These are phyloP conservation scores for Hyposoter dolosus DNA, from an alignment of 2,888 invertebrate species.

Conservation along the genomic window DNA sequence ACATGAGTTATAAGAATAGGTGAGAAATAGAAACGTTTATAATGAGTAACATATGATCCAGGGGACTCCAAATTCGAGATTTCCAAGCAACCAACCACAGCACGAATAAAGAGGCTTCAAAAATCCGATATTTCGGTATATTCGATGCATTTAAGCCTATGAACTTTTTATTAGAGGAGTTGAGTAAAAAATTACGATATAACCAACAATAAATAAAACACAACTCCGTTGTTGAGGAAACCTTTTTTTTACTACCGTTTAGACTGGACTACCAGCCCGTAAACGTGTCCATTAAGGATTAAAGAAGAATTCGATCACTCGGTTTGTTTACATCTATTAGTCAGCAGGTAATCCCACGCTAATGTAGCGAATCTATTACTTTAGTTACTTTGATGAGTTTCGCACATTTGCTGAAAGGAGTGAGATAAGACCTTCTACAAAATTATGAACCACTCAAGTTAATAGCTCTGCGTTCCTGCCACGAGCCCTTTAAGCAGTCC, in stretches of 20 bases:
- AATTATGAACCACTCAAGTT: constrained; percentile 13
- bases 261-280: background rate
- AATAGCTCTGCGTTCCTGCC: constrained; percentile 4
- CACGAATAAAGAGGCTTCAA: too few species aligned
- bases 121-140: too few species aligned
- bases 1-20: too few species aligned
- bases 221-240: background rate
- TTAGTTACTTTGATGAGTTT: constrained; percentile 5
- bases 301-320: constrained; percentile 7
- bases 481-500: background rate
- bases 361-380: constrained; percentile 6
- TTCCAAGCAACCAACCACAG: too few species aligned
- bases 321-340: constrained; percentile 8
- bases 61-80: too few species aligned
- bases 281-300: background rate
- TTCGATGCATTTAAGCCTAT: too few species aligned
- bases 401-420: constrained; percentile 1
- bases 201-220: background rate
- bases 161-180: too few species aligned
- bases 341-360: background rate
- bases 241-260: background rate
- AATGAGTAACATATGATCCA: too few species aligned
- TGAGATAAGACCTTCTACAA: background rate
- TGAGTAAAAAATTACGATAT: too few species aligned
- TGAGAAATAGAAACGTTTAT: too few species aligned